phyloP scores from a whole-genome alignment of 1,140 invertebrate genomes.

The Zaprionus tsacasi region DNA sequence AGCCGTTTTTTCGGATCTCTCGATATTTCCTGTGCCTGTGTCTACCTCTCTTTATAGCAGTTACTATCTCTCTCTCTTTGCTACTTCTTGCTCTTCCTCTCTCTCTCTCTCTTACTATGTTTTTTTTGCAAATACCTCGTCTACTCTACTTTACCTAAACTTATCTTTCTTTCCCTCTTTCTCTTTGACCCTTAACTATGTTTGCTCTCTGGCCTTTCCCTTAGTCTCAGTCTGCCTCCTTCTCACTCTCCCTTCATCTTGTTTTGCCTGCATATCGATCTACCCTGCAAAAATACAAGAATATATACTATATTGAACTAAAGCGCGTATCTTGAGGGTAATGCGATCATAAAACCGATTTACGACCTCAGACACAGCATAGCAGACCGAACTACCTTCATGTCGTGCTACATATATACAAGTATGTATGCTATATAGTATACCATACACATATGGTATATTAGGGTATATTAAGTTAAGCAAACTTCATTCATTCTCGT shows the following conservation, averaged over 20 bases:
- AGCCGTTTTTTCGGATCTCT: not conserved
- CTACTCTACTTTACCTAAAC: no score
- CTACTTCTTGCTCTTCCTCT: no score
- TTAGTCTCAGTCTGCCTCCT: not conserved
- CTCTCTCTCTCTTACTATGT: no score
- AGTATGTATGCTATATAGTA: not conserved
- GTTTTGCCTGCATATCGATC: not conserved
- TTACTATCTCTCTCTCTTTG: not conserved
- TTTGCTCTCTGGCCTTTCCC: not conserved
- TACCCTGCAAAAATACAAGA: not conserved
- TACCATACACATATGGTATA: not conserved
- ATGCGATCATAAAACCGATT: constrained; percentile 1
- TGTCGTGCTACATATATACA: not conserved
- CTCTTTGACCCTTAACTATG: not conserved
- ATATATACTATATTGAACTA: not conserved
- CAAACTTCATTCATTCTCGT: no score
- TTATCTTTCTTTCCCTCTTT: not conserved
- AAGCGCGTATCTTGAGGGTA: not conserved
- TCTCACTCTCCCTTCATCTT: not conserved
- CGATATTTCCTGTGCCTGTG: no score
- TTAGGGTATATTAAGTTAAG: no score
- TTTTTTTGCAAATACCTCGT: no score
- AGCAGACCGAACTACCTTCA: not conserved
- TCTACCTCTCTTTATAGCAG: not conserved
- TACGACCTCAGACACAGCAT: not conserved